A percentile compares a stretch with the other conserved stretches of the same genome.
These are phyloP conservation scores for Phyllotreta striolata DNA, from an alignment of 2,888 invertebrate genomes.

Conservation along the genomic window DNA sequence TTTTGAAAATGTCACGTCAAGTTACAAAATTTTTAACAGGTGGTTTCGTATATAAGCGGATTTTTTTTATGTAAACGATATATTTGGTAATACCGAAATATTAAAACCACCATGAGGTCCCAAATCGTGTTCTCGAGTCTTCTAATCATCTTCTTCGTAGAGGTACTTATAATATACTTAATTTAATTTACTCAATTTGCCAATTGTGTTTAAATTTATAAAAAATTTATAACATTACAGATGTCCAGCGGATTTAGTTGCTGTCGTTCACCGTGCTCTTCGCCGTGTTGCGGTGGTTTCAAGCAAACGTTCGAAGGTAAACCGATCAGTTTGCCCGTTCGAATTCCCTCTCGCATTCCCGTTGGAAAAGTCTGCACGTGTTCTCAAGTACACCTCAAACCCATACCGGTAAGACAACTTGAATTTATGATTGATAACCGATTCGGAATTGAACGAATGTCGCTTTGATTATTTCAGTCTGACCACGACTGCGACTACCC, in stretches of 20 bases:
- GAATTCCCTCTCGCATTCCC: neutral
- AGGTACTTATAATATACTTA: neutral
- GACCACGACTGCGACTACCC: neutral
- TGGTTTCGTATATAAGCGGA: neutral
- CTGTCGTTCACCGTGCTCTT: neutral
- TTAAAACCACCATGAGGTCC: neutral
- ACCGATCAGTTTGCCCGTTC: neutral
- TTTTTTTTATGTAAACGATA: neutral
- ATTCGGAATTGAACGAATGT: too few relatives aligned
- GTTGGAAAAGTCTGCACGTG: constrained; percentile 4
- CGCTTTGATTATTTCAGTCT: neutral
- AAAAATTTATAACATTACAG: too few relatives aligned
- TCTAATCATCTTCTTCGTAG: neutral
- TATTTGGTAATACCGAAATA: neutral
- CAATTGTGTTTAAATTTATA: too few relatives aligned
- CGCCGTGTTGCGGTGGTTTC: neutral
- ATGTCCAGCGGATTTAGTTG: too few relatives aligned
- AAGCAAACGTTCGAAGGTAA: neutral
- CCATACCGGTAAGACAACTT: neutral
- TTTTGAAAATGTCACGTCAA: neutral
- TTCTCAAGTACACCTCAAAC: neutral
- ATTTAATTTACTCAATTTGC: neutral
- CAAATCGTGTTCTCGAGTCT: neutral
- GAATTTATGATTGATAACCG: too few relatives aligned
- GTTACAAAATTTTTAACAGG: constrained; percentile 1